Evolutionary conservation across 64 coral and sea anemone genomes (phyloP).

Genomic region (Stichodactyla mertensii): DNA sequence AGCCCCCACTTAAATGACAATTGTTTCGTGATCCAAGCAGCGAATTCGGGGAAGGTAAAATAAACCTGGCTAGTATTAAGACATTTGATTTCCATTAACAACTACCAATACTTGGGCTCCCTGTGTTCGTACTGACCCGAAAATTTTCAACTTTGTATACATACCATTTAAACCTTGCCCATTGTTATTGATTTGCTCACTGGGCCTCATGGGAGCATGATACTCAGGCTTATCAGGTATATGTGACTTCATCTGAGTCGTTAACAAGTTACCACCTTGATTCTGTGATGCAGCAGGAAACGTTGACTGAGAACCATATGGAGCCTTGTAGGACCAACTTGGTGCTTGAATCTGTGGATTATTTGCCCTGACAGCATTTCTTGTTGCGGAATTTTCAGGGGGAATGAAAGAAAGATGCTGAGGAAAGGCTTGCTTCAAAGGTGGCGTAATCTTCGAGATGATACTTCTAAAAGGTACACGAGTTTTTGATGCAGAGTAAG

Average conservation of each 20-base stretch:
- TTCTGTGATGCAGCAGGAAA: not conserved
- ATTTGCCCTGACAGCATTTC: not conserved
- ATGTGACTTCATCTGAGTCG: not conserved
- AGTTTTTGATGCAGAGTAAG: not conserved
- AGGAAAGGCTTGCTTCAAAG: not conserved
- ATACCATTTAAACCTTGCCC: not conserved
- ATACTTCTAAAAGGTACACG: not conserved
- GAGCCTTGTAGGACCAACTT: not conserved
- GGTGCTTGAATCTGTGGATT: not conserved
- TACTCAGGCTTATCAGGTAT: not conserved
- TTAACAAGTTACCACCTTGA: not conserved
- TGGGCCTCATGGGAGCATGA: not conserved
- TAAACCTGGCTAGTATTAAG: too few species aligned
- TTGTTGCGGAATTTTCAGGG: not conserved
- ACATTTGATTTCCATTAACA: too few species aligned
- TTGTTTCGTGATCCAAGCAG: too few species aligned
- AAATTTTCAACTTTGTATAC: not conserved
- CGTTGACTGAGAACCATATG: not conserved
- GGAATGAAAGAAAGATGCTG: not conserved
- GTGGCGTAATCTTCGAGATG: not conserved
- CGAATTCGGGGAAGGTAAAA: too few species aligned
- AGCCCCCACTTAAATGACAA: too few species aligned
- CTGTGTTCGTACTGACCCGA: too few species aligned
- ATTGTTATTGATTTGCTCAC: not conserved
- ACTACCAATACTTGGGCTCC: too few species aligned